A percentile compares a stretch with the other conserved stretches of the same genome.
Conservation (phyloP, 2,888 invertebrate genomes). For the Nephrocerus scutellatus region DNA sequence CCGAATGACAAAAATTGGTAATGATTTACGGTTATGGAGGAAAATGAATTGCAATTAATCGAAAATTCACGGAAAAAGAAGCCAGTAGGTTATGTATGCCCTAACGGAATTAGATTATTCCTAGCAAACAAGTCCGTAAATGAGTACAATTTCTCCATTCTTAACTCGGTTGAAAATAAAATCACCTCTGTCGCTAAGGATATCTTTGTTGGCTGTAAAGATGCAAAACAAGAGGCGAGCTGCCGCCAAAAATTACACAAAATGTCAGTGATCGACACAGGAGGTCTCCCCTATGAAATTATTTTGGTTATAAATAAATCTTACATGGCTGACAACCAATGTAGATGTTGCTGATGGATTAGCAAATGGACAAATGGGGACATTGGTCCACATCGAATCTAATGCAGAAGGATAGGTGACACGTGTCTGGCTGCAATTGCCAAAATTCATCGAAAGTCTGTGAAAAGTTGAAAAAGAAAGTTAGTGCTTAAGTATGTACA, state of each 20-base stretch:
- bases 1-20: constrained; percentile 23
- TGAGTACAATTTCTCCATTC: constrained; percentile 12
- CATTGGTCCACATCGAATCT: constrained; percentile 26
- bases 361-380: no score
- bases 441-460: constrained; percentile 11
- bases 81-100: constrained; percentile 21
- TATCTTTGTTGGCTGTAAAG: constrained; percentile 10
- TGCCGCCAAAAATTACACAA: constrained; percentile 15
- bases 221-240: constrained; percentile 9
- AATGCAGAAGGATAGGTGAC: constrained; percentile 12
- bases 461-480: constrained; percentile 13
- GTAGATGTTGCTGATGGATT: constrained; percentile 32
- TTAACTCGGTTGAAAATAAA: constrained; percentile 10
- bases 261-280: constrained; percentile 25
- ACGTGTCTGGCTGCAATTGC: constrained; percentile 14
- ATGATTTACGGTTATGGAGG: constrained; percentile 16
- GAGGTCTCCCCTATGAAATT: no score
- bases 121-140: constrained; percentile 17
- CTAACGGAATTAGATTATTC: constrained; percentile 24
- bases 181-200: constrained; percentile 12
- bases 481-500: constrained; percentile 11
- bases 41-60: constrained; percentile 19
- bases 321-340: constrained; percentile 30
- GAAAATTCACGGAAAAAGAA: constrained; percentile 20
- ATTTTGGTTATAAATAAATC: no score